A percentile compares a stretch with the other conserved stretches of the same genome.
phyloP scores from a whole-genome alignment of 2,113 vertebrate genomes.

The Trachemys scripta region DNA sequence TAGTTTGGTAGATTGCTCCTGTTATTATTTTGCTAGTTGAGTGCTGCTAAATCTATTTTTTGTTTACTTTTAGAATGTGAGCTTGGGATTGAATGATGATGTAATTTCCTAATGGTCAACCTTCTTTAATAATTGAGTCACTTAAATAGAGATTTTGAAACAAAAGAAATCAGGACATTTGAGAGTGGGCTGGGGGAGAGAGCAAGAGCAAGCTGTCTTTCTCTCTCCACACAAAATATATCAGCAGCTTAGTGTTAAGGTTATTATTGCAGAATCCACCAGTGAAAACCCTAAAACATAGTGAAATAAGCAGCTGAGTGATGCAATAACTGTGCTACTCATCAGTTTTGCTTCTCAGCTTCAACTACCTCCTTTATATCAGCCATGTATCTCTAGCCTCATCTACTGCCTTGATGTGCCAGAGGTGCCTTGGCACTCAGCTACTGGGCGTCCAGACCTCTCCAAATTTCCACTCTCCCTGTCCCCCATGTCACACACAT shows the following conservation, averaged over 20 bases:
- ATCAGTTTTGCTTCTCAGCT: not conserved
- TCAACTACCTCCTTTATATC: not conserved
- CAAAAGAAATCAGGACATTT: not conserved
- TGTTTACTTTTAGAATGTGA: conserved; percentile 1
- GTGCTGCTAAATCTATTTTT: not conserved
- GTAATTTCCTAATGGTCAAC: not conserved
- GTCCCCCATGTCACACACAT: no score
- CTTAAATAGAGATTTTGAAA: not conserved
- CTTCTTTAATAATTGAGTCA: not conserved
- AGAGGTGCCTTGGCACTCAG: not conserved
- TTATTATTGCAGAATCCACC: not conserved
- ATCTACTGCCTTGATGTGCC: not conserved
- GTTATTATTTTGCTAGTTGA: not conserved
- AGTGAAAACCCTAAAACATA: not conserved
- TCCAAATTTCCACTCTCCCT: not conserved
- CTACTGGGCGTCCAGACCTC: fast-evolving
- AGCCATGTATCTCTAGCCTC: not conserved
- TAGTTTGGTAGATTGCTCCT: conserved; percentile 29
- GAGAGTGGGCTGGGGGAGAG: not conserved
- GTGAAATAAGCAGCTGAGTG: not conserved
- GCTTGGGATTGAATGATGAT: not conserved
- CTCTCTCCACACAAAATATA: not conserved
- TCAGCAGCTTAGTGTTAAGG: not conserved
- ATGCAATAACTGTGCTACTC: not conserved
- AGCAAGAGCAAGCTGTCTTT: not conserved